Base-by-base conservation (phyloP, 2,888 invertebrate genomes). In the Pseudococcus viburni region DNA sequence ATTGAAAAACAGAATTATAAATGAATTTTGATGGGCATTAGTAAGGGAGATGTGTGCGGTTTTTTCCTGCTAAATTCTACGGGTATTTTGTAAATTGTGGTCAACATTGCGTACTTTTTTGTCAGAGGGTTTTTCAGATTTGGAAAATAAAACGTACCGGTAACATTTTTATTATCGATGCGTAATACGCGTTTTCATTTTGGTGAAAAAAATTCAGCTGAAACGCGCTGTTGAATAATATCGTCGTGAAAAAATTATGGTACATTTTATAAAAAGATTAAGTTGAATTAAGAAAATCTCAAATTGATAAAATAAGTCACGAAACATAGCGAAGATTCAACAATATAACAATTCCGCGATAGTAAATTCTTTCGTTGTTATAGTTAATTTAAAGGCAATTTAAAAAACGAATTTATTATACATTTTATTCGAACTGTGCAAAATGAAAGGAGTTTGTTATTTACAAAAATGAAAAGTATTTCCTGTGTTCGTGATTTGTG, bases 281-380 rank as follows among this genome's bases (percentile, higher is more conserved):
- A 64, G 73, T 33, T 26, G 73, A 73, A 73, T 73, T 26, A 33
- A 73, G 73, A 73, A 73, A 73, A 73, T 73, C 73, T 73, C 73
- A 73, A 73, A 73, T 73, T 73, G 73, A 73, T 73, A 73, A 73
- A 73, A 73, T 73, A 73, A 73, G 73, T 73, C 73, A 73, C 73
- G 73, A 73, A 73, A 33, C 73, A 73, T 73, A 33, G 73, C 73
- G 33, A 33, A 73, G 73, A 73, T 33, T 73, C 73, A 33, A 73
- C 73, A 73, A 73, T 73, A 73, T 73, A 73, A 73, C 73, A 73
- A 73, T 73, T 73, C 73, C 15, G 33, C 8, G 12, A 33, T 33
- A 33, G 15, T 73, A 73, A 73, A 73, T 73, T 73, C 73, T 73
- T 64, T 33, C 73, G 73, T 73, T 73, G 33, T 73, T 73, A 73